Conservation (phyloP, 2,888 invertebrate genomes). For the Cerastis leucographa region DNA sequence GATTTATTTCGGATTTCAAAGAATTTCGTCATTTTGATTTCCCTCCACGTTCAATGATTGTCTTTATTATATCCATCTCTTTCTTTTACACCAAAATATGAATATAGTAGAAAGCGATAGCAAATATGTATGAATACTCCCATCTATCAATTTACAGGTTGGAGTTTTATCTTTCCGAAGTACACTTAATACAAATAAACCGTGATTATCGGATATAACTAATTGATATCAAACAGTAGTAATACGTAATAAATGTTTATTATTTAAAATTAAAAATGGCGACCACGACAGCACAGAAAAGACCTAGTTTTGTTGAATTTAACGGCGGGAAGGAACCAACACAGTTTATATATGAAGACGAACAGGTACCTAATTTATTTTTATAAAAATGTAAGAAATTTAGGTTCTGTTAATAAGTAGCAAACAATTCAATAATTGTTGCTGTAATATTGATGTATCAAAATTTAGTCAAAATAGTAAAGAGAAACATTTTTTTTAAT, state of each 20-base stretch:
- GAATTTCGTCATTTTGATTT: constrained; percentile 24
- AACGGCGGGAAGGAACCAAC: constrained; percentile 58
- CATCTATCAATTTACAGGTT: background rate
- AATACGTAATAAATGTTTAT: background rate
- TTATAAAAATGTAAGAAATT: background rate
- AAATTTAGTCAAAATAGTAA: background rate
- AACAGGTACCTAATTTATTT: constrained; percentile 69
- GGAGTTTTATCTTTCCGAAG: constrained; percentile 16
- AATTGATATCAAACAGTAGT: background rate
- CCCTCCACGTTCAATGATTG: background rate
- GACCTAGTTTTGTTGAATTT: constrained; percentile 52
- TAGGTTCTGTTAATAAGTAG: background rate
- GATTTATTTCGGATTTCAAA: background rate
- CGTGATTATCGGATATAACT: background rate
- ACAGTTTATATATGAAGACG: constrained; percentile 76
- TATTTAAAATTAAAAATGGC: constrained; percentile 26
- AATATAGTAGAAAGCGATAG: background rate
- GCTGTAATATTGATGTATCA: background rate
- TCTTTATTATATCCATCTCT: background rate
- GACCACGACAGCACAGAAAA: background rate
- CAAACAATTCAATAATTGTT: background rate
- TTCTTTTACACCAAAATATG: background rate
- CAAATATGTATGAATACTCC: background rate
- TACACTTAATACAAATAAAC: background rate
- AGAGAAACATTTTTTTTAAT: too few relatives aligned